Conservation (phyloP, 2,888 invertebrate species). For the Craniophora ligustri region DNA sequence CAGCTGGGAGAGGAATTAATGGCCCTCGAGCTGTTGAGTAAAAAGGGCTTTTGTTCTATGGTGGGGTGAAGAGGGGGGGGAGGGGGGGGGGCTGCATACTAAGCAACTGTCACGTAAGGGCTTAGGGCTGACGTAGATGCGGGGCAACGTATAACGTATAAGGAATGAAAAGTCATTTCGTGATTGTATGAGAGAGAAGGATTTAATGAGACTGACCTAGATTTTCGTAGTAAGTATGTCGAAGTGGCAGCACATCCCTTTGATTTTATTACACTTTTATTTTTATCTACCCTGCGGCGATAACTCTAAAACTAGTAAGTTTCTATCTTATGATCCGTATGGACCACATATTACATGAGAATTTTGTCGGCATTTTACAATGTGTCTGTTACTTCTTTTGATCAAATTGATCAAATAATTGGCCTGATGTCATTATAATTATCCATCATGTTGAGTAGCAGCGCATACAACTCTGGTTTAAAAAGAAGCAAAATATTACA, state of each 20-base stretch:
- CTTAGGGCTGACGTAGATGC: slow-evolving; percentile 10
- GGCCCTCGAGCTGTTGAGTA: slow-evolving; percentile 53
- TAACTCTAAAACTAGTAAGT: no score
- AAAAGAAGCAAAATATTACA: background rate
- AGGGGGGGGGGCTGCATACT: slow-evolving; percentile 50
- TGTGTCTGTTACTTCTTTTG: no score
- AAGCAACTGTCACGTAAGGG: slow-evolving; percentile 52
- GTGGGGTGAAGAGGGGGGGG: slow-evolving; percentile 48
- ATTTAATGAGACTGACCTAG: slow-evolving; percentile 48
- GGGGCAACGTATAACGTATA: slow-evolving; percentile 23
- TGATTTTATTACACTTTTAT: background rate
- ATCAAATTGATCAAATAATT: no score
- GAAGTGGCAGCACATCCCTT: background rate
- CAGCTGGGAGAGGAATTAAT: slow-evolving; percentile 54
- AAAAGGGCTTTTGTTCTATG: slow-evolving; percentile 63
- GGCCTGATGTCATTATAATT: no score
- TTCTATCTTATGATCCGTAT: no score
- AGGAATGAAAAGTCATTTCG: slow-evolving; percentile 43
- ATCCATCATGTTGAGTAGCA: no score
- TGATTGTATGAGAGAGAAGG: slow-evolving; percentile 34
- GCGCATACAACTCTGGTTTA: no score
- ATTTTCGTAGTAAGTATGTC: slow-evolving; percentile 7
- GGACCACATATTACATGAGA: no score
- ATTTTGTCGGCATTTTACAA: no score
- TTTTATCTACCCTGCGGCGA: no score